Conservation (phyloP, 1,140 invertebrate species). For the Neodiprion virginianus region DNA sequence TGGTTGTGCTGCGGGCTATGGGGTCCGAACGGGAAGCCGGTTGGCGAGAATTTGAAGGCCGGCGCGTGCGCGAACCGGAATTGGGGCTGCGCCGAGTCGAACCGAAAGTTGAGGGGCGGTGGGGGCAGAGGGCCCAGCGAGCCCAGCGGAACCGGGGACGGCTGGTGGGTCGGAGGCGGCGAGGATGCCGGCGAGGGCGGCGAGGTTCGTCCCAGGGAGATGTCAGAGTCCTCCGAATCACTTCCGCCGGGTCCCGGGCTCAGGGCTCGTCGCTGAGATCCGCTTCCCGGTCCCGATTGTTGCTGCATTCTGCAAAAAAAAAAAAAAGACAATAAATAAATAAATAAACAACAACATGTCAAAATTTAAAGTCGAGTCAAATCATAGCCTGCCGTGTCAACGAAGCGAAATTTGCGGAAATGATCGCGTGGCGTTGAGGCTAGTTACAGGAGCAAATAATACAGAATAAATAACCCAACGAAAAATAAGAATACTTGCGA, state of each 20-base stretch:
- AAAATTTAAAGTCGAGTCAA: background rate
- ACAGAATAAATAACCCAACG: too few relatives aligned
- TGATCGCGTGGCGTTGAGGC: too few relatives aligned
- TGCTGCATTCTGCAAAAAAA: slow-evolving; percentile 55
- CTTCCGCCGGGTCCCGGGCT: slow-evolving; percentile 55
- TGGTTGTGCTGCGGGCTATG: slow-evolving; percentile 59
- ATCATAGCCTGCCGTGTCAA: too few relatives aligned
- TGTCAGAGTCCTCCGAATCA: slow-evolving; percentile 59
- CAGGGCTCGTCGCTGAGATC: slow-evolving; percentile 45
- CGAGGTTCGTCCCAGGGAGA: slow-evolving; percentile 57
- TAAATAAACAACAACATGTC: background rate
- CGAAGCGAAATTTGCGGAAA: too few relatives aligned
- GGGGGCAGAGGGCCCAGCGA: slow-evolving; percentile 52
- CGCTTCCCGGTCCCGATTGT: slow-evolving; percentile 54
- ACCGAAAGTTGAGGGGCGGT: slow-evolving; percentile 56
- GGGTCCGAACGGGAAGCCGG: slow-evolving; percentile 55
- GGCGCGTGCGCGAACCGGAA: slow-evolving; percentile 56
- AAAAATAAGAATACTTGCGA: too few relatives aligned
- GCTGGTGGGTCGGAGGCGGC: slow-evolving; percentile 53
- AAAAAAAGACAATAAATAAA: background rate
- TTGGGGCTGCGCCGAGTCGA: slow-evolving; percentile 54
- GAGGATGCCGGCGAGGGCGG: slow-evolving; percentile 56
- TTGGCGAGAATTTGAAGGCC: slow-evolving; percentile 56
- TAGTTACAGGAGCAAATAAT: too few relatives aligned
- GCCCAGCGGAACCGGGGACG: slow-evolving; percentile 48